Evolutionary conservation across 2,888 invertebrate species (phyloP), one percentile per base, ranked within the genome.

Genomic region (Campaea margaritaria): DNA sequence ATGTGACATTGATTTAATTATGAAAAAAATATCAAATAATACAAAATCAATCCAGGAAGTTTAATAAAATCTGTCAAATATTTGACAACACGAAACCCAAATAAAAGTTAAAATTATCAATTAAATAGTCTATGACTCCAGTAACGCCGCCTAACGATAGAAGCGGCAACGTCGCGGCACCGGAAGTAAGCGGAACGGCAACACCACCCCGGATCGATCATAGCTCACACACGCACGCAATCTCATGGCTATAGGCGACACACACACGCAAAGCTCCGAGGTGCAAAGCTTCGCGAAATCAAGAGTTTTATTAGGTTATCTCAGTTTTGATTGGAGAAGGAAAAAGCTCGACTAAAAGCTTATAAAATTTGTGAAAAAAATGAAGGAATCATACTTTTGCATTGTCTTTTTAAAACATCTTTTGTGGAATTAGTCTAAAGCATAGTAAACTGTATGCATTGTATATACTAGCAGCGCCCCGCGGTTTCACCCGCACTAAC

Each of bases 181-280:
- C 94, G 95, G 94, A 95, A 94, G 90, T 47, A 93, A 62, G 90
- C 93, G 93, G 93, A 93, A 93, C 94, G 93, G 94, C 94, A 93
- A 94, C 95, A 86, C 89, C 90, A 91, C 85, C 72, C 89, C 88
- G 92, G 93, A 94, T 94, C 94, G 94, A 94, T 94, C 94, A 94
- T 81, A 78, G 70, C 78, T 71, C 75, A 71, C 81, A 79, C 82
- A 78, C 78, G 67, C 71, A 69, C 65, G 42, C 60, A 31, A 47
- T 41, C 41, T 39, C 49, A 39, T 13, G 28, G 0, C 14, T 21
- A n/a, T 7, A 41, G n/a, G n/a, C 38, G 58, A 5, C 72, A 60
- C 68, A 56, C 71, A 75, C 74, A 72, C 68, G 68, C 61, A 39
- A 49, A 58, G 71, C 73, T 74, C 74, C 68, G 69, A 80, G 76